phyloP scores from a whole-genome alignment of 1,140 invertebrate genomes.

The Aplysia californica region DNA sequence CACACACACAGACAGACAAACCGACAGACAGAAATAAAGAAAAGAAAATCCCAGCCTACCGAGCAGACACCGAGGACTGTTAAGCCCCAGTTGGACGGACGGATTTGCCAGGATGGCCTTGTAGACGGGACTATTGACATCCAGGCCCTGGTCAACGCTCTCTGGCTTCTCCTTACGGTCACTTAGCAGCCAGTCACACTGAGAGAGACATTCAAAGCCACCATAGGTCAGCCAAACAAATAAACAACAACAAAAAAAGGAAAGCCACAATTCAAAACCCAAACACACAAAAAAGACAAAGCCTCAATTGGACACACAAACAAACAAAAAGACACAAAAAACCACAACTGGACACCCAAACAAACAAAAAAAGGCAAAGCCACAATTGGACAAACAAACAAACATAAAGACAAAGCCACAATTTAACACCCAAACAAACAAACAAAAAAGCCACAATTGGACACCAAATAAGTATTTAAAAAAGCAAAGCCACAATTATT shows the following conservation, averaged over 20 bases:
- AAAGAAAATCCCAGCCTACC: slow-evolving; percentile 57
- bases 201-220: neutral
- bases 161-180: slow-evolving; percentile 69
- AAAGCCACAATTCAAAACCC: too few species aligned
- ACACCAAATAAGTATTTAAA: too few species aligned
- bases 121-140: slow-evolving; percentile 73
- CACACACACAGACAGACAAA: too few species aligned
- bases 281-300: neutral
- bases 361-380: too few species aligned
- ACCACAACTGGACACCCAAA: too few species aligned
- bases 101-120: slow-evolving; percentile 76
- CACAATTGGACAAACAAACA: neutral
- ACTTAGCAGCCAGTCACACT: slow-evolving; percentile 75
- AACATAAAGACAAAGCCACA: too few species aligned
- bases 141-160: slow-evolving; percentile 72
- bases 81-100: slow-evolving; percentile 75
- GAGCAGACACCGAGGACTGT: slow-evolving; percentile 75
- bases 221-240: too few species aligned
- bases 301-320: neutral
- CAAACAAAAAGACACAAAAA: neutral
- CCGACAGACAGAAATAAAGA: too few species aligned
- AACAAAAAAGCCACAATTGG: too few species aligned
- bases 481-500: too few species aligned
- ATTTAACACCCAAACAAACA: too few species aligned
- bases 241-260: neutral